Conservation (phyloP, 2,113 vertebrate species). For the Lota lota region DNA sequence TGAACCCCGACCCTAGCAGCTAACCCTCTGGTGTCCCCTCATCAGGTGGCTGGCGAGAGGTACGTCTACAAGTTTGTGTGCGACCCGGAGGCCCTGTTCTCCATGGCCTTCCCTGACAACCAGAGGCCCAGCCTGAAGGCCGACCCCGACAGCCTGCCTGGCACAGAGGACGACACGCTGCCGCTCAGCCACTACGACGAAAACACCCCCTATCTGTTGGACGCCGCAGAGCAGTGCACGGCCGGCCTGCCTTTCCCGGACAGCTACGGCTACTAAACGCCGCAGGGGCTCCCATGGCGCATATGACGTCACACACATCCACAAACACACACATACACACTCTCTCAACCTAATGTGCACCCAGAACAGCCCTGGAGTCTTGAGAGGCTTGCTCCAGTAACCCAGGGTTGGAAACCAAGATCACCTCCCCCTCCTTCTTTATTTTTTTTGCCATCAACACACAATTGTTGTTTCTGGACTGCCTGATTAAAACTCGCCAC, state of each 20-base stretch:
- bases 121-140: constrained; percentile 91
- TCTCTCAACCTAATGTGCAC: constrained; percentile 20
- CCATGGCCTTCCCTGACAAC: constrained; percentile 97
- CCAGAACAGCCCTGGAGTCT: constrained; percentile 37
- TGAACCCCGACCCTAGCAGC: too few species aligned
- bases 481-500: constrained; percentile 41
- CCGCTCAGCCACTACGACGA: constrained; percentile 92
- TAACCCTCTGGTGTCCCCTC: background rate
- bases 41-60: constrained; percentile 89
- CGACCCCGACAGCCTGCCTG: constrained; percentile 76
- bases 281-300: background rate
- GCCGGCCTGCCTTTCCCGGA: constrained; percentile 81
- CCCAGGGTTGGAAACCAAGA: constrained; percentile 44
- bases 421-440: constrained; percentile 28
- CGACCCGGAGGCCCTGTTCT: constrained; percentile 92
- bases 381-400: constrained; percentile 24
- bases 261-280: constrained; percentile 83
- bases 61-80: constrained; percentile 98
- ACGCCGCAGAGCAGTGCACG: constrained; percentile 81
- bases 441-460: constrained; percentile 5
- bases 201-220: constrained; percentile 80
- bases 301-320: constrained; percentile 2
- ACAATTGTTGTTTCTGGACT: constrained; percentile 44
- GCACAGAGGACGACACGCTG: constrained; percentile 84
- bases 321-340: constrained; percentile 31